These are phyloP conservation scores for Tadarida brasiliensis DNA, from an alignment of 2,797 vertebrate genomes.

Conservation along the genomic window DNA sequence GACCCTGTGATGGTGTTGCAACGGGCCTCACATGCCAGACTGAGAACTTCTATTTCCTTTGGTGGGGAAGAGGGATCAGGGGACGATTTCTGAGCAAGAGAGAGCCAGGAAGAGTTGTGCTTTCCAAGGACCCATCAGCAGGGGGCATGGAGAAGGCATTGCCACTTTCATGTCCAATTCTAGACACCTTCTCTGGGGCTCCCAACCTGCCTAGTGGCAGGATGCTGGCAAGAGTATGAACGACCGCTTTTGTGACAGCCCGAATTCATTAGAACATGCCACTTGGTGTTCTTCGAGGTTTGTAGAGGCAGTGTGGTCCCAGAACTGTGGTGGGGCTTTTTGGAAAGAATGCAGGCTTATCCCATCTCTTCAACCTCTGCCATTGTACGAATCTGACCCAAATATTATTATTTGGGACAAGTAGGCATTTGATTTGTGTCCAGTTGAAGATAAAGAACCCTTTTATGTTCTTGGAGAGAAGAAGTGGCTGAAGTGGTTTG, in stretches of 20 bases:
- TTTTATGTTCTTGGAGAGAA: constrained; percentile 19
- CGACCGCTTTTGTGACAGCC: not conserved
- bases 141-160: not conserved
- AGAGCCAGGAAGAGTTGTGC: not conserved
- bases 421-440: not conserved
- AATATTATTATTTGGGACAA: not conserved
- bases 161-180: not conserved
- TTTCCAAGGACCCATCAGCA: not conserved
- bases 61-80: not conserved
- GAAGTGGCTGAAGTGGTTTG: not conserved
- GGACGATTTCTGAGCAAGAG: not conserved
- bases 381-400: not conserved
- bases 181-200: not conserved
- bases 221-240: not conserved
- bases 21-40: not conserved
- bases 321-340: not conserved
- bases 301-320: not conserved
- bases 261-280: not conserved
- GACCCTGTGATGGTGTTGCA: not conserved
- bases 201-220: not conserved
- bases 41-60: not conserved
- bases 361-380: not conserved
- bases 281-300: not conserved
- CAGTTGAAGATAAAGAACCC: not conserved
- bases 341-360: not conserved